Evolutionary conservation across 1,140 invertebrate species (phyloP), one percentile per base, ranked within the genome.

Genomic region (Geopemphigus sp.): DNA sequence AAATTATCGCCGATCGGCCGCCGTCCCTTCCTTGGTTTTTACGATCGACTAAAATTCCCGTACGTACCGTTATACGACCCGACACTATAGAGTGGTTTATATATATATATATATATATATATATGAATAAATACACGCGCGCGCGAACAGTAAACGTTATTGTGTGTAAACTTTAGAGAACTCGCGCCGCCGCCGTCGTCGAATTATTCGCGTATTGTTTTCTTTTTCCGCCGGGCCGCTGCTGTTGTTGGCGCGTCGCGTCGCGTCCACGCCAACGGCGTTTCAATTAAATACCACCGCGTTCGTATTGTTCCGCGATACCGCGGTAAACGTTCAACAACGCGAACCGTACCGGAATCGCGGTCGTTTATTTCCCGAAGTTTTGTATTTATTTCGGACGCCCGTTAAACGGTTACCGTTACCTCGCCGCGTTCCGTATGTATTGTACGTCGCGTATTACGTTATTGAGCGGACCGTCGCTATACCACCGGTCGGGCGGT

Each of bases 251-350:
- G 11, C 11, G 3, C 15, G 53, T 54, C 32, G 8, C 32, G 8
- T 54, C 54, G 54, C 54, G 54, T 39, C 32, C 32, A 56, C 19
- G 19, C 54, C 5, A 56, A 56, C 19, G 19, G 54, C 19, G 6
- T 56, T 56, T 56, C 54, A 56, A 56, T 56, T 56, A 56, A 56
- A n/a, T n/a, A n/a, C n/a, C n/a, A 56, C n/a, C 19, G 19, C 54
- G 19, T n/a, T n/a, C 4, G 4, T 56, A n/a, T 8, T 22, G 54
- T 15, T 3, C 10, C 15, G 54, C n/a, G 10, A 39, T 39, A 39
- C 8, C 0, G n/a, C 19, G 2, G 5, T 8, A 6, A n/a, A 22
- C 54, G 19, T 8, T 0, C n/a, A 6, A 56, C 1, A 6, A 19
- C 19, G 54, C n/a, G n/a, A n/a, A n/a, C 19, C 19, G 8, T 39